phyloP scores from a whole-genome alignment of 1,140 invertebrate genomes.

The Zaprionus gabonicus region DNA sequence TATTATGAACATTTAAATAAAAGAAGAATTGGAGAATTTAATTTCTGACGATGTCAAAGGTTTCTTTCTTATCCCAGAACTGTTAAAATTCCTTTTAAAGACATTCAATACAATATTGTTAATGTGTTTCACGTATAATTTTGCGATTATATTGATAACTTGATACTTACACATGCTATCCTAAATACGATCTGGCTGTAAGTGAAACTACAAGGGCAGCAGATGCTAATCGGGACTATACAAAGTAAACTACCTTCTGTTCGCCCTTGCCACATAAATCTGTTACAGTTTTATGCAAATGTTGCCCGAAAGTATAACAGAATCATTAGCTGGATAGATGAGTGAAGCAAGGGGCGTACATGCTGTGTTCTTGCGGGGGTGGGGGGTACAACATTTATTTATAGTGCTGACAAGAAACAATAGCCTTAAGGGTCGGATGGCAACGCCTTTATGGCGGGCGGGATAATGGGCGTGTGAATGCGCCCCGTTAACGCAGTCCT shows the following conservation, averaged over 20 bases:
- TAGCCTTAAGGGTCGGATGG: slow-evolving; percentile 23
- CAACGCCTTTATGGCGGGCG: slow-evolving; percentile 5
- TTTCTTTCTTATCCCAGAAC: no score
- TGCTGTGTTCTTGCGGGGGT: neutral
- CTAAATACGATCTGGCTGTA: neutral
- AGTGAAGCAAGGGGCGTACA: neutral
- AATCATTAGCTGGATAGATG: slow-evolving; percentile 40
- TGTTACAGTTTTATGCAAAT: slow-evolving; percentile 40
- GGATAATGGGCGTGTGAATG: slow-evolving; percentile 12
- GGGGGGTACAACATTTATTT: slow-evolving; percentile 49
- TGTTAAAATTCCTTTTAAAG: no score
- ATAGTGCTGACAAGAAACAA: slow-evolving; percentile 59
- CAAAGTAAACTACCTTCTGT: neutral
- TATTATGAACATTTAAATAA: neutral
- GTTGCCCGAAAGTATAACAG: slow-evolving; percentile 25
- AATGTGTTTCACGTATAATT: no score
- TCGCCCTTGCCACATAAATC: neutral
- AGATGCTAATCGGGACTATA: neutral
- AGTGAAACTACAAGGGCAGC: neutral
- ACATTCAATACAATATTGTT: no score
- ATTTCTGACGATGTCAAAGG: neutral
- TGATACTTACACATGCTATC: neutral
- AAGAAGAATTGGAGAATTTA: neutral
- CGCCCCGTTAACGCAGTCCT: neutral
- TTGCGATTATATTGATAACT: no score